These are phyloP conservation scores for Amblyornis subalaris DNA, from an alignment of 2,113 vertebrate genomes.

Conservation along the genomic window DNA sequence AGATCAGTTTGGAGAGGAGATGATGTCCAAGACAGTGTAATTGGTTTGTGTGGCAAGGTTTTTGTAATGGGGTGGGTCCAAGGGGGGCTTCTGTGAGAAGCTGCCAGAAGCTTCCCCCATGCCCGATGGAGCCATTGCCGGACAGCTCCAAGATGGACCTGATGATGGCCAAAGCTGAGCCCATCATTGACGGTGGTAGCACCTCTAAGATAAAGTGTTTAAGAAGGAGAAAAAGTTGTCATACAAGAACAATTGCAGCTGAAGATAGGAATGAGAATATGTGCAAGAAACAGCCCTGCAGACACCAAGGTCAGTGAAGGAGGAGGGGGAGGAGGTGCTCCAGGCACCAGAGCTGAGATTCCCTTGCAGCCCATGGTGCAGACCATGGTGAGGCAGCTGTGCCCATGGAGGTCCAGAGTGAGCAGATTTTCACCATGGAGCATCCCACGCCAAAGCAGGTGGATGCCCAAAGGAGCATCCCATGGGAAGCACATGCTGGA, in stretches of 20 bases:
- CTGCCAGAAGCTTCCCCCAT: background rate
- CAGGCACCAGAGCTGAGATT: background rate
- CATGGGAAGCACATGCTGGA: background rate
- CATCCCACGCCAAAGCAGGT: rapidly evolving
- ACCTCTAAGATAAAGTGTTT: background rate
- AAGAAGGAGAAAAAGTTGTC: background rate
- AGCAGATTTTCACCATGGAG: background rate
- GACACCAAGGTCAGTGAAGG: background rate
- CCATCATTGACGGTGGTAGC: background rate
- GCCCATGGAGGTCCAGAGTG: background rate
- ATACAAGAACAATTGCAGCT: background rate
- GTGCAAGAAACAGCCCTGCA: background rate
- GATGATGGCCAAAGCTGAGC: background rate
- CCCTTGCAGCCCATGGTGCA: background rate
- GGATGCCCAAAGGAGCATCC: background rate
- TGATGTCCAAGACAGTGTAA: background rate
- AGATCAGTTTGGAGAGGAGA: background rate
- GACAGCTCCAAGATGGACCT: too few relatives aligned
- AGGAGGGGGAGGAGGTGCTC: background rate
- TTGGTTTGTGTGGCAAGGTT: background rate
- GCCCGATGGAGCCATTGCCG: background rate
- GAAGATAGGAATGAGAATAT: background rate
- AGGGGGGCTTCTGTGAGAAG: background rate
- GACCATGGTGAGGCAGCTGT: background rate
- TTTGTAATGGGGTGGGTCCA: background rate